phyloP scores from a whole-genome alignment of 2,113 vertebrate species.

The Indicator maculatus region DNA sequence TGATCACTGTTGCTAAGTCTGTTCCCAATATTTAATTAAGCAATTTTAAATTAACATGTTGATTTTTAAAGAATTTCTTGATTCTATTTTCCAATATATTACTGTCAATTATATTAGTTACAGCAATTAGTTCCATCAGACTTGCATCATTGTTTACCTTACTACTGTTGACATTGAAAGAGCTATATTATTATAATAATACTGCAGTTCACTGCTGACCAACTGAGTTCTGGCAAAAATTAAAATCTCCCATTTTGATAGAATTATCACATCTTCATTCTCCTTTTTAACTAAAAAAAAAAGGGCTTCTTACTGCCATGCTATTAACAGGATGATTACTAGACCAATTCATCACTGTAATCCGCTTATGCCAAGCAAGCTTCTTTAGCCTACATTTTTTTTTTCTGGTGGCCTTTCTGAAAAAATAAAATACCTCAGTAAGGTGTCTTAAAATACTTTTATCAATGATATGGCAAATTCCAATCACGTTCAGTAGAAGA shows the following conservation, averaged over 20 bases:
- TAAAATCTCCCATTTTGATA: not conserved
- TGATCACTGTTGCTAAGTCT: too few relatives aligned
- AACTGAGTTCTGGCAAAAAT: not conserved
- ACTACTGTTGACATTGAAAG: not conserved
- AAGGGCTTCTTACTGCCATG: not conserved
- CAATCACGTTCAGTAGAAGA: accelerated
- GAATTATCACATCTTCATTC: not conserved
- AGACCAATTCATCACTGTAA: not conserved
- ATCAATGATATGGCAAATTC: not conserved
- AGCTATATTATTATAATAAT: not conserved
- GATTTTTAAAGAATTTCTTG: not conserved
- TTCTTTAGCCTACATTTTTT: not conserved
- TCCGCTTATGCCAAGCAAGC: not conserved
- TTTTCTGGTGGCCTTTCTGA: not conserved
- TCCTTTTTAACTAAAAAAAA: not conserved
- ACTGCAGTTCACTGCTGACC: not conserved
- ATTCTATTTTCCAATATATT: not conserved
- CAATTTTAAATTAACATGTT: not conserved
- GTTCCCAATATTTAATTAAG: not conserved
- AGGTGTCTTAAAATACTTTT: not conserved
- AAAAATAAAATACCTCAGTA: not conserved
- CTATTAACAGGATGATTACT: not conserved
- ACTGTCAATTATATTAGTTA: not conserved
- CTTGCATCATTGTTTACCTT: not conserved
- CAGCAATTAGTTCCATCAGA: not conserved